Percentiles rank a stretch among this genome's conserved stretches.
These are phyloP conservation scores for Sinella curviseta DNA, from an alignment of 1,140 invertebrate species.

Conservation along the genomic window DNA sequence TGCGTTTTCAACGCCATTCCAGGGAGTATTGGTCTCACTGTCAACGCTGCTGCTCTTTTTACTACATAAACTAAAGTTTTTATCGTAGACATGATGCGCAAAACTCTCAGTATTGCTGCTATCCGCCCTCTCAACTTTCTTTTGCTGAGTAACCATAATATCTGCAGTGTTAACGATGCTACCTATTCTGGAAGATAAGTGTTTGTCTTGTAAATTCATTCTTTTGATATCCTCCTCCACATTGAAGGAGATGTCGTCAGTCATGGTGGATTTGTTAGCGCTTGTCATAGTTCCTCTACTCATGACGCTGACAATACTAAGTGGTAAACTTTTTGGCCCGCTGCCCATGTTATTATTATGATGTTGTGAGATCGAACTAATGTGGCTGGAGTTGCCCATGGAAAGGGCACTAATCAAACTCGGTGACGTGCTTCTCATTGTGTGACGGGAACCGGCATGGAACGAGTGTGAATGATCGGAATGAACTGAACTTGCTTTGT, in stretches of 20 bases:
- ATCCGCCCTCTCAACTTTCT: not conserved
- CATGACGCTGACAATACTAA: constrained; percentile 34
- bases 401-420: constrained; percentile 20
- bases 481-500: constrained; percentile 27
- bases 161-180: constrained; percentile 9
- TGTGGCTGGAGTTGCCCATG: not conserved
- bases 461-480: constrained; percentile 37
- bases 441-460: constrained; percentile 24
- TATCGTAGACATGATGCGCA: not conserved
- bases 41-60: not conserved
- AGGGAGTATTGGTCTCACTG: not conserved
- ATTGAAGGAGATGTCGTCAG: constrained; percentile 24
- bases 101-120: constrained; percentile 4
- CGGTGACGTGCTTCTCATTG: constrained; percentile 15
- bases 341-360: not conserved
- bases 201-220: not conserved
- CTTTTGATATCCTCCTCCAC: constrained; percentile 25
- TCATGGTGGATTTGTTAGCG: constrained; percentile 36
- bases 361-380: constrained; percentile 26
- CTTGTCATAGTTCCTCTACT: constrained; percentile 38
- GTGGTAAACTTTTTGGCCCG: constrained; percentile 28
- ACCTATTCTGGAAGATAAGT: not conserved
- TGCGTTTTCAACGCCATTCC: not conserved
- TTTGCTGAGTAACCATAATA: not conserved
- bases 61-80: not conserved